Evolutionary conservation across 2,888 invertebrate genomes (phyloP).

Genomic region (Nysson spinosus): DNA sequence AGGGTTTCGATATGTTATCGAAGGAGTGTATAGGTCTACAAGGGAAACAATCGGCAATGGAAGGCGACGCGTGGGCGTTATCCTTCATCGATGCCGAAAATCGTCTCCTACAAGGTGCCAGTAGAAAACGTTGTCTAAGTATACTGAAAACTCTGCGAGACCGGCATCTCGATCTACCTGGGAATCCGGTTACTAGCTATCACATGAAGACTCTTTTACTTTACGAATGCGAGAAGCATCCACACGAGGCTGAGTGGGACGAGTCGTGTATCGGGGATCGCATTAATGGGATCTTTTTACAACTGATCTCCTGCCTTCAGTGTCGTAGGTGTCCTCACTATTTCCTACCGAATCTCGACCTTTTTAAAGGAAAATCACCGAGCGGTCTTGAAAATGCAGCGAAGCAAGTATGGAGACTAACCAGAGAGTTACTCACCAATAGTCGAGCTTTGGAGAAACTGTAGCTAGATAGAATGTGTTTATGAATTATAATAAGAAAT

Average conservation of each 20-base stretch:
- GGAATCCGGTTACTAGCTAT: constrained; percentile 93
- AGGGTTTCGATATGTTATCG: constrained; percentile 95
- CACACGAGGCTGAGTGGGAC: constrained; percentile 95
- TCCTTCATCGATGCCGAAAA: constrained; percentile 95
- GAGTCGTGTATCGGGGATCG: constrained; percentile 93
- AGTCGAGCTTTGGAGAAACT: constrained; percentile 94
- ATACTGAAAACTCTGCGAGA: constrained; percentile 94
- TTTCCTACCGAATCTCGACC: constrained; percentile 93
- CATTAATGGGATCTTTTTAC: constrained; percentile 94
- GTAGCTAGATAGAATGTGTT: constrained; percentile 79
- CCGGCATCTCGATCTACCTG: constrained; percentile 91
- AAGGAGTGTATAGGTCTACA: constrained; percentile 90
- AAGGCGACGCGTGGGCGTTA: constrained; percentile 97
- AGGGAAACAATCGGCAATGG: constrained; percentile 93
- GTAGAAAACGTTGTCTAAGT: constrained; percentile 90
- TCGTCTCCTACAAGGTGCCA: constrained; percentile 90
- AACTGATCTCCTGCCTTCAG: constrained; percentile 97
- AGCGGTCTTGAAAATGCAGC: constrained; percentile 94
- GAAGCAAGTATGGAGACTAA: constrained; percentile 94
- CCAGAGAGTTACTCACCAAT: constrained; percentile 94
- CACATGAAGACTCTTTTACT: constrained; percentile 93
- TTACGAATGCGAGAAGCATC: constrained; percentile 98
- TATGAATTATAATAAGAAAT: too few relatives aligned
- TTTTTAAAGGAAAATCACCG: constrained; percentile 95
- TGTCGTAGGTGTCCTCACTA: constrained; percentile 97